phyloP scores from a whole-genome alignment of 2,797 vertebrate genomes.

The Paedocypris micromegethes region DNA sequence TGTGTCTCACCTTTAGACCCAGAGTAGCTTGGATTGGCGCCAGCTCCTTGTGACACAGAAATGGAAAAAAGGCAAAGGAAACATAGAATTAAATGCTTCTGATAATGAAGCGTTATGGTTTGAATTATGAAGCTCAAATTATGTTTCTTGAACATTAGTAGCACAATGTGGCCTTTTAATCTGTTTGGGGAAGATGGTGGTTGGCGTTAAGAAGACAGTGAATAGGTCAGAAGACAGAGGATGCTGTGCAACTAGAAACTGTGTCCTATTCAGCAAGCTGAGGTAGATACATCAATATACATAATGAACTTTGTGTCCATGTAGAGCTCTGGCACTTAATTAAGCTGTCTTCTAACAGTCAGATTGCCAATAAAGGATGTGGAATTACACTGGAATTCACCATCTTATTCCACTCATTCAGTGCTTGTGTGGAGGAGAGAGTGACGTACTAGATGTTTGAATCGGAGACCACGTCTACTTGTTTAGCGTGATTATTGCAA shows the following conservation, averaged over 20 bases:
- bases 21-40: no score
- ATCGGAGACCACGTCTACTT: no score
- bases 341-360: constrained; percentile 38
- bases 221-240: constrained; percentile 24
- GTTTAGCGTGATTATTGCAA: no score
- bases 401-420: constrained; percentile 9
- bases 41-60: no score
- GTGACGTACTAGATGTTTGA: background rate
- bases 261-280: constrained; percentile 21
- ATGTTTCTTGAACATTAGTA: background rate
- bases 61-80: no score
- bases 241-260: constrained; percentile 16
- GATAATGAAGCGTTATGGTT: no score
- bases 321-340: constrained; percentile 33
- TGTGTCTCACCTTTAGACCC: no score
- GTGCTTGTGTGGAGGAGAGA: constrained; percentile 8
- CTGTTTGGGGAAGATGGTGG: constrained; percentile 26
- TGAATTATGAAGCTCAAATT: no score
- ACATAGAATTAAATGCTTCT: no score
- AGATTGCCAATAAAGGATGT: constrained; percentile 35
- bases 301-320: constrained; percentile 38
- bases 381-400: constrained; percentile 18
- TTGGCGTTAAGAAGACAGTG: constrained; percentile 14
- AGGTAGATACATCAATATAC: constrained; percentile 41
- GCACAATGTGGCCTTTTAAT: constrained; percentile 30